Conservation (phyloP, 2,797 vertebrate genomes). For the Coranthus polyacanthus region DNA sequence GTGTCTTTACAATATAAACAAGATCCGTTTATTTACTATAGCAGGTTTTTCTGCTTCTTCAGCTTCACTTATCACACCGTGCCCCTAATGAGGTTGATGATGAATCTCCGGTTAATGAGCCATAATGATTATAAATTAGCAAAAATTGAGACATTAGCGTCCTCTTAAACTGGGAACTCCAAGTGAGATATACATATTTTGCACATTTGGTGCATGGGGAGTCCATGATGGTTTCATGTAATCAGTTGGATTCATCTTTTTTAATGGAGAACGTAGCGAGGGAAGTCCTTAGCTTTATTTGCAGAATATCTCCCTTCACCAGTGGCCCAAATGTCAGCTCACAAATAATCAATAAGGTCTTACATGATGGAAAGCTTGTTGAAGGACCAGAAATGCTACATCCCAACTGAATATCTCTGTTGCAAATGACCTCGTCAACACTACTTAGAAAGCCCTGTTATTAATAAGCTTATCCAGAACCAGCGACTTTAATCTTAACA, state of each 20-base stretch:
- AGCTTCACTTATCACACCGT: conserved; percentile 38
- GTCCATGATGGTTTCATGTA: background rate
- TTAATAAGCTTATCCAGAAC: no score
- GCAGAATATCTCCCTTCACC: no score
- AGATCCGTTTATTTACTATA: conserved; percentile 43
- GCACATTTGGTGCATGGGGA: background rate
- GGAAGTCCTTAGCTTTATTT: background rate
- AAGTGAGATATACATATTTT: background rate
- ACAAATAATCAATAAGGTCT: no score
- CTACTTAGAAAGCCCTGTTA: no score
- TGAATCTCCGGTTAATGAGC: conserved; percentile 70
- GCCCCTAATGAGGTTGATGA: conserved; percentile 59
- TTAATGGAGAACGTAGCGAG: background rate
- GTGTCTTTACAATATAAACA: conserved; percentile 21
- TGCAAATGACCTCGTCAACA: no score
- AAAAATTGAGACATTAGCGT: conserved; percentile 52
- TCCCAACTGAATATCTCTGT: no score
- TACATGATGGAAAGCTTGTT: no score
- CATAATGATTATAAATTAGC: conserved; percentile 56
- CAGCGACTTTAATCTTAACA: no score
- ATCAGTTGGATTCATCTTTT: background rate
- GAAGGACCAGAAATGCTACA: no score
- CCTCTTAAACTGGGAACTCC: conserved; percentile 29
- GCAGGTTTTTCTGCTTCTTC: conserved; percentile 44
- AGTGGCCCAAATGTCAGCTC: no score